Percentiles rank a stretch among this genome's conserved stretches.
Evolutionary conservation across 2,113 vertebrate genomes (phyloP).

Genomic region (Cricetomys ansorgei): DNA sequence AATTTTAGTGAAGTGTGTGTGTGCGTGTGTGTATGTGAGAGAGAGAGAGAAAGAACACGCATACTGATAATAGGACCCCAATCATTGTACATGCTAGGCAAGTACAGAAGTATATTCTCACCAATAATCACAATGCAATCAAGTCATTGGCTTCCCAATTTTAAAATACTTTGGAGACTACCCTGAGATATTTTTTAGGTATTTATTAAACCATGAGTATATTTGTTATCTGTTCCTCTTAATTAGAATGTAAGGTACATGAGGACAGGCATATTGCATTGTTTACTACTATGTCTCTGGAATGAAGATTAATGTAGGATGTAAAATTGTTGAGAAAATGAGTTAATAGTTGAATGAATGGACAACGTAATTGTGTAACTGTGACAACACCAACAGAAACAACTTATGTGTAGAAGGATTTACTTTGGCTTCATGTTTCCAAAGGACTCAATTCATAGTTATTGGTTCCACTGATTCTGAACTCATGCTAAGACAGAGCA

Average conservation of each 20-base stretch:
- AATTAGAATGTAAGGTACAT: background rate
- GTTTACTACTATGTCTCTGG: background rate
- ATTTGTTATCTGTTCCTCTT: background rate
- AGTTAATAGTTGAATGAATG: background rate
- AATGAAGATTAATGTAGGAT: background rate
- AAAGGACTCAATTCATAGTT: background rate
- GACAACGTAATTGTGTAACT: background rate
- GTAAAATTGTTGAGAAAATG: background rate
- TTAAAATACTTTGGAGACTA: background rate
- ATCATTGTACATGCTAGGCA: background rate
- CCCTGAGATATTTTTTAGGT: background rate
- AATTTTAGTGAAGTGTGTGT: background rate
- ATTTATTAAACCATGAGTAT: background rate
- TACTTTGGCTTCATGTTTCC: background rate
- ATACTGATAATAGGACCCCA: background rate
- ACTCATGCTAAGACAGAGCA: background rate
- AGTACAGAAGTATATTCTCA: background rate
- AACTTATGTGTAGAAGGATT: background rate
- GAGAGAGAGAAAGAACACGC: too few relatives aligned
- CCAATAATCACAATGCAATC: background rate
- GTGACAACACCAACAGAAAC: background rate
- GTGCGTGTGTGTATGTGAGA: background rate
- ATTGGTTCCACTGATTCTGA: background rate
- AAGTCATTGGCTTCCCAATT: conserved; percentile 13
- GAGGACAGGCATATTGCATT: background rate